Evolutionary conservation across 2,888 invertebrate species (phyloP), one percentile per base, ranked within the genome.

Genomic region (Frankliniella intonsa): DNA sequence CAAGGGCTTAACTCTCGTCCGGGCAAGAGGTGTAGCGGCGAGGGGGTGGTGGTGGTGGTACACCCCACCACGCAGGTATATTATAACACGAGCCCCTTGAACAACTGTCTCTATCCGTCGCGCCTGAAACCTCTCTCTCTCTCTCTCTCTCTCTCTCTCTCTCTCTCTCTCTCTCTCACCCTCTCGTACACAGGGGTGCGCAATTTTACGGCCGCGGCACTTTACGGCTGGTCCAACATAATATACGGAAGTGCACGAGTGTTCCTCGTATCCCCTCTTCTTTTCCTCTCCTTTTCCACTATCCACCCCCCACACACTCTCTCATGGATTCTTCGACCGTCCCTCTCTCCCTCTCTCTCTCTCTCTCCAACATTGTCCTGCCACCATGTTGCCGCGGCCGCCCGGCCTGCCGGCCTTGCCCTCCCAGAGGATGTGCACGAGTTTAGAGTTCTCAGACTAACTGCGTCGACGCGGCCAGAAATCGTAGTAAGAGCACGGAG

Each of bases 171-270:
- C 69, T 76, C 69, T 25, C 69, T 19, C 22, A 69, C 69, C n/a
- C 22, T 12, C 69, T 76, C 69, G 69, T 76, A 76, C 69, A 76
- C 25, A 76, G 69, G 69, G 69, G 22, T 76, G 69, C 69, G 69
- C 69, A 76, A 76, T 76, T 76, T 76, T 76, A 76, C 69, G 69
- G 69, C 22, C 69, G 12, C 69, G 69, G 69, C 69, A 25, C 25
- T 76, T 76, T 76, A 76, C 69, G 69, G 25, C 69, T 76, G 69
- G 69, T 76, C 69, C 69, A 76, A 76, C 69, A 76, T 76, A 76
- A 76, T 76, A 76, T 76, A 76, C 69, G 69, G 69, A 76, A 76
- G 69, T 76, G 69, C 69, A 76, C 25, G 69, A 76, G 69, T 69
- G n/a, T 55, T 17, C 17, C 55, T 55, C 62, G 19, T 1, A 17